A percentile compares a stretch with the other conserved stretches of the same genome.
These are phyloP conservation scores for Gandaritis pyraliata DNA, from an alignment of 2,888 invertebrate genomes.

Conservation along the genomic window DNA sequence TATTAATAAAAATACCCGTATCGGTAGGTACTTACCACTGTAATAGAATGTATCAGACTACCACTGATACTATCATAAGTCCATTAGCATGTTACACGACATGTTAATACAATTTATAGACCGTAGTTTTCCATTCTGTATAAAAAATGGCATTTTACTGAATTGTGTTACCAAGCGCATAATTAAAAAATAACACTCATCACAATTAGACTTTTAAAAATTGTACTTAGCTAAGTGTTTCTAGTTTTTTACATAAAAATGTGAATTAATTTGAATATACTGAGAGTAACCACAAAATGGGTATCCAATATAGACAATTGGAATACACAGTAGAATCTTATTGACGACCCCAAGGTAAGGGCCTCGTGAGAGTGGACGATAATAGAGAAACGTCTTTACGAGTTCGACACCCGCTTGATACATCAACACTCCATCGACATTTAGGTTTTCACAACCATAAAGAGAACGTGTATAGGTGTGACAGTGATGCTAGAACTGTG, in stretches of 20 bases:
- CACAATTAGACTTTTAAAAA: too few relatives aligned
- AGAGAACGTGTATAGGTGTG: slow-evolving; percentile 52
- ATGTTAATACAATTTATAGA: slow-evolving; percentile 12
- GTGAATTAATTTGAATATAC: neutral
- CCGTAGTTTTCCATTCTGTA: slow-evolving; percentile 23
- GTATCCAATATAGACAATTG: slow-evolving; percentile 33
- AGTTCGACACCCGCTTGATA: slow-evolving; percentile 73
- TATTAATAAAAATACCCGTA: slow-evolving; percentile 39
- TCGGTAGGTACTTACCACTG: slow-evolving; percentile 4
- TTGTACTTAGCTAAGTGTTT: too few relatives aligned
- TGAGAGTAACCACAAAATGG: slow-evolving; percentile 4
- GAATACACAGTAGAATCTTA: slow-evolving; percentile 51
- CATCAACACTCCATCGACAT: slow-evolving; percentile 69
- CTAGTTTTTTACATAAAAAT: too few relatives aligned
- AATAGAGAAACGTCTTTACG: slow-evolving; percentile 78
- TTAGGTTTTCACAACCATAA: slow-evolving; percentile 32
- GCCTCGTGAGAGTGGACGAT: slow-evolving; percentile 64
- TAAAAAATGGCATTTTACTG: slow-evolving; percentile 15
- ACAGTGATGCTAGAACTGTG: slow-evolving; percentile 36
- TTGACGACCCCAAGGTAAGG: slow-evolving; percentile 60
- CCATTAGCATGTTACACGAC: slow-evolving; percentile 20
- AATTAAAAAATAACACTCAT: neutral
- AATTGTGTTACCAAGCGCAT: slow-evolving; percentile 14
- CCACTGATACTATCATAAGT: slow-evolving; percentile 27
- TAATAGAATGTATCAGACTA: slow-evolving; percentile 18